A percentile compares a stretch with the other conserved stretches of the same genome.
Conservation (phyloP, 1,140 invertebrate species). For the Diorhabda elongata region DNA sequence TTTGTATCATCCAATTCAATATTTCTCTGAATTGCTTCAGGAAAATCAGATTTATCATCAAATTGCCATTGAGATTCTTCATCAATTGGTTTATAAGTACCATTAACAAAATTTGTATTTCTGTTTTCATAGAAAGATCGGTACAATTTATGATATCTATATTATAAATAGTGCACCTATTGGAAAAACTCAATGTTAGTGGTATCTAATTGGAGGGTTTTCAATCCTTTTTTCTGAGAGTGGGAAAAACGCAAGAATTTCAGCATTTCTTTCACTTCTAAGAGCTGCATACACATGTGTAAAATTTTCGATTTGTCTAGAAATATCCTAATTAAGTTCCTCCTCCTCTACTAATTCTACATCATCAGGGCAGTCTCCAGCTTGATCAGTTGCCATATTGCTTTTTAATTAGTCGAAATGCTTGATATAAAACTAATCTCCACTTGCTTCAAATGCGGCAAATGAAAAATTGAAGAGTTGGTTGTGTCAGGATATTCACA, state of each 20-base stretch:
- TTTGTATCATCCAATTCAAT: slow-evolving; percentile 27
- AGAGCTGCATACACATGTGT: slow-evolving; percentile 38
- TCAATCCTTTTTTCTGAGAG: slow-evolving; percentile 78
- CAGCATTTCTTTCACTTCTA: slow-evolving; percentile 34
- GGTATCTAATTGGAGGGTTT: slow-evolving; percentile 85
- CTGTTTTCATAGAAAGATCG: slow-evolving; percentile 79
- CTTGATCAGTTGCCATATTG: slow-evolving; percentile 29
- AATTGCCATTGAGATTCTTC: slow-evolving; percentile 80
- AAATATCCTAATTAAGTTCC: slow-evolving; percentile 35
- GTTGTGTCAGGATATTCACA: no score
- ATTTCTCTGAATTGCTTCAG: slow-evolving; percentile 58
- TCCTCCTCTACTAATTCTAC: slow-evolving; percentile 41
- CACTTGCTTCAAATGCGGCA: slow-evolving; percentile 14
- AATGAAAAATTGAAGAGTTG: slow-evolving; percentile 18
- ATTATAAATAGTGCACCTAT: slow-evolving; percentile 82
- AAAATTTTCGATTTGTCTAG: slow-evolving; percentile 34
- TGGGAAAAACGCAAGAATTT: slow-evolving; percentile 59
- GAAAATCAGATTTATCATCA: slow-evolving; percentile 66
- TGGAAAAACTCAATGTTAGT: slow-evolving; percentile 73
- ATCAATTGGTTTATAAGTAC: slow-evolving; percentile 82
- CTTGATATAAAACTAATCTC: slow-evolving; percentile 16
- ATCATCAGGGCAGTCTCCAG: slow-evolving; percentile 41
- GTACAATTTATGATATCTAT: slow-evolving; percentile 83
- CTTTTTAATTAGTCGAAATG: slow-evolving; percentile 15
- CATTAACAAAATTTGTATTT: slow-evolving; percentile 66